Conservation (phyloP, 1,140 invertebrate genomes). For the Steinernema khuongi region DNA sequence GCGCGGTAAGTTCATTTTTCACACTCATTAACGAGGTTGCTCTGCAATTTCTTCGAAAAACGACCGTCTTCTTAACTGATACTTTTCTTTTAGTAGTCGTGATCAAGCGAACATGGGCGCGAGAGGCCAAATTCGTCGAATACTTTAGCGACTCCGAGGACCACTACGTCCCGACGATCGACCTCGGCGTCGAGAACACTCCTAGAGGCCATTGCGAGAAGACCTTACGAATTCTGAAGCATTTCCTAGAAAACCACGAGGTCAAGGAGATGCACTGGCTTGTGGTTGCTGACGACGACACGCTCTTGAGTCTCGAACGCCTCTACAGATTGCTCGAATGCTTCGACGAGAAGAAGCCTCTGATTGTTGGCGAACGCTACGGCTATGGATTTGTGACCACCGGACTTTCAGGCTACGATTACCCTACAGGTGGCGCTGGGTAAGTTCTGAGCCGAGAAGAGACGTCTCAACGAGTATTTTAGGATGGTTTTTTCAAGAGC, state of each 20-base stretch:
- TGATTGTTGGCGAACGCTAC: conserved; percentile 28
- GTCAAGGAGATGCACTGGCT: not conserved
- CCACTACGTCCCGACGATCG: conserved; percentile 16
- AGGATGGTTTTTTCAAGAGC: conserved; percentile 29
- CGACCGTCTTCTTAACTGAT: not conserved
- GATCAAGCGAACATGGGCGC: conserved; percentile 22
- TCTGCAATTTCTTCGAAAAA: not conserved
- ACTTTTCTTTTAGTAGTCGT: conserved; percentile 19
- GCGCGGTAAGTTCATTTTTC: conserved; percentile 18
- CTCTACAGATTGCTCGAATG: conserved; percentile 21
- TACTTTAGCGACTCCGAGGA: conserved; percentile 23
- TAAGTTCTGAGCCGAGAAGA: not conserved
- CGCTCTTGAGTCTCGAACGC: not conserved
- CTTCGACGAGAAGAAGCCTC: conserved; percentile 12
- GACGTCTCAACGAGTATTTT: conserved; percentile 1
- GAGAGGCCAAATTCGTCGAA: not conserved
- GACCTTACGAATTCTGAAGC: conserved; percentile 17
- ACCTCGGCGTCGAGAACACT: conserved; percentile 20
- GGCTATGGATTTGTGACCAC: conserved; percentile 20
- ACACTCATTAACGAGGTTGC: not conserved
- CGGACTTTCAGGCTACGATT: conserved; percentile 17
- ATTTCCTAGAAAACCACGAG: conserved; percentile 22
- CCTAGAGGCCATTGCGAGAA: conserved; percentile 29
- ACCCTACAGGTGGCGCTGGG: conserved; percentile 29
- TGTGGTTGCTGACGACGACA: conserved; percentile 22